These are phyloP conservation scores for Prenolepis imparis DNA, from an alignment of 2,888 invertebrate species.

Conservation along the genomic window DNA sequence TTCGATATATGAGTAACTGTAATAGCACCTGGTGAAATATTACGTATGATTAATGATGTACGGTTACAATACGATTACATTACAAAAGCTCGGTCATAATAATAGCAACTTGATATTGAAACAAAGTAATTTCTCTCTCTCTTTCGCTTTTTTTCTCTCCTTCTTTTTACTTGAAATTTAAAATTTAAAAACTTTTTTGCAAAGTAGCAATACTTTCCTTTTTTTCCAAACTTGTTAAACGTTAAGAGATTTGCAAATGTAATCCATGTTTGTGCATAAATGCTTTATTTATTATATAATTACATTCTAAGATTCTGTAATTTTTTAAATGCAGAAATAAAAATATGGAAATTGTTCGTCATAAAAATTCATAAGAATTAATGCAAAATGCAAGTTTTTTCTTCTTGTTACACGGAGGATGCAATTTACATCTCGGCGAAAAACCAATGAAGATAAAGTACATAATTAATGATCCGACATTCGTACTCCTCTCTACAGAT, in stretches of 20 bases:
- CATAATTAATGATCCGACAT: conserved; percentile 41
- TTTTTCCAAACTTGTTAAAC: not conserved
- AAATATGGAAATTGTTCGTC: not conserved
- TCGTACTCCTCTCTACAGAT: conserved; percentile 37
- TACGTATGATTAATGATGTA: conserved; percentile 33
- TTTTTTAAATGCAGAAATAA: not conserved
- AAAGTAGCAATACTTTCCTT: not conserved
- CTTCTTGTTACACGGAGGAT: not conserved
- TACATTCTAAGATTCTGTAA: not conserved
- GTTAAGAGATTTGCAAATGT: not conserved
- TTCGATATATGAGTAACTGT: not conserved
- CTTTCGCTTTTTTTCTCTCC: not conserved
- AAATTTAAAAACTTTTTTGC: conserved; percentile 1
- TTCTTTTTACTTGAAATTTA: not conserved
- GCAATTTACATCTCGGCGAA: conserved; percentile 34
- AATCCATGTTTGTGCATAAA: not conserved
- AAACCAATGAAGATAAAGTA: conserved; percentile 36
- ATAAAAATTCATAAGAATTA: not conserved
- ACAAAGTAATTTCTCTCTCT: not conserved
- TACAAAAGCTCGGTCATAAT: not conserved
- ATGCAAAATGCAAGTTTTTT: not conserved
- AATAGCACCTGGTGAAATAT: not conserved
- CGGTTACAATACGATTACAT: conserved; percentile 5
- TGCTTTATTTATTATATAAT: not conserved
- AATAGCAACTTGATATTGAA: not conserved